These are phyloP conservation scores for Coptodon bakossiorum DNA, from an alignment of 2,113 vertebrate genomes.

Conservation along the genomic window DNA sequence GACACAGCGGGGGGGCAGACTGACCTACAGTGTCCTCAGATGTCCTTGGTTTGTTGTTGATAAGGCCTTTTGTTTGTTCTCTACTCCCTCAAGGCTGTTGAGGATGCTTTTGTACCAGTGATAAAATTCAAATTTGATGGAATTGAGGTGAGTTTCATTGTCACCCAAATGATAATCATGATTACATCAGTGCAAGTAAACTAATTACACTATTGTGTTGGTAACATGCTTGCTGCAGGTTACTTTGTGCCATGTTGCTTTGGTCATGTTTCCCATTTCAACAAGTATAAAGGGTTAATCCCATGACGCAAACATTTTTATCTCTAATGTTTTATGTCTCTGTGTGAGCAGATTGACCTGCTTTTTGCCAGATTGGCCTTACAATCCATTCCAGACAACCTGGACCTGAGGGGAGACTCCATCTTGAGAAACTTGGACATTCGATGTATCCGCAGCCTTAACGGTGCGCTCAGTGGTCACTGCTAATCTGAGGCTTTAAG, in stretches of 20 bases:
- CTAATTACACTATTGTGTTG: not conserved
- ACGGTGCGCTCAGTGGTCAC: slow-evolving; percentile 71
- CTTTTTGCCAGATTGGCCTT: slow-evolving; percentile 91
- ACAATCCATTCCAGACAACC: slow-evolving; percentile 87
- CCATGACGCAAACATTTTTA: not conserved
- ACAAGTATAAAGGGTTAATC: not conserved
- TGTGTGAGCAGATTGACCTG: slow-evolving; percentile 84
- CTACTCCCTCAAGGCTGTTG: slow-evolving; percentile 80
- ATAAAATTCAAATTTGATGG: slow-evolving; percentile 96
- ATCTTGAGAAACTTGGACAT: slow-evolving; percentile 90
- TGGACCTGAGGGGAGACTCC: slow-evolving; percentile 90
- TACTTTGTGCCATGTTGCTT: not conserved
- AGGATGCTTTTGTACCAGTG: slow-evolving; percentile 97
- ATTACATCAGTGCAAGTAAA: not conserved
- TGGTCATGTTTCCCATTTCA: not conserved
- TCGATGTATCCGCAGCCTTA: slow-evolving; percentile 94
- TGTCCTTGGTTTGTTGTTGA: not conserved
- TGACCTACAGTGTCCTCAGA: accelerated
- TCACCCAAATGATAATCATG: not conserved
- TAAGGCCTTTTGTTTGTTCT: not conserved
- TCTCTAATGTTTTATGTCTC: not conserved
- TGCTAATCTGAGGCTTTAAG: not conserved
- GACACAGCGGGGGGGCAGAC: not conserved
- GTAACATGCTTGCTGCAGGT: not conserved
- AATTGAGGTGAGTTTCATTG: slow-evolving; percentile 82